phyloP scores from a whole-genome alignment of 2,113 vertebrate genomes.

The Isurus oxyrinchus region DNA sequence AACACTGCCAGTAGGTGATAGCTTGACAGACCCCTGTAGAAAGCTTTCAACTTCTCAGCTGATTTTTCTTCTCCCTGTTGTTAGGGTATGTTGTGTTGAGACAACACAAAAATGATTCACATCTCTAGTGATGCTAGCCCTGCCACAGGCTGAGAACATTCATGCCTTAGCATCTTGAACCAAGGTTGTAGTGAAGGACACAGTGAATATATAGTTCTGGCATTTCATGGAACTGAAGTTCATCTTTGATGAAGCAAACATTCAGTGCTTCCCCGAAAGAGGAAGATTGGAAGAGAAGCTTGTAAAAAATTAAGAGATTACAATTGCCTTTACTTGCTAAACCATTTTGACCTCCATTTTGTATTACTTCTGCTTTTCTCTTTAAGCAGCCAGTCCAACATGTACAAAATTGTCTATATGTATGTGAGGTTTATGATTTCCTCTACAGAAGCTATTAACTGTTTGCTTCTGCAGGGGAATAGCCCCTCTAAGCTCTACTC shows the following conservation, averaged over 20 bases:
- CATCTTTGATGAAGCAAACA: not conserved
- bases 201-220: not conserved
- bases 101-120: not conserved
- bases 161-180: not conserved
- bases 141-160: not conserved
- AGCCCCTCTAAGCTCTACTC: constrained; percentile 50
- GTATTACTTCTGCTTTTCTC: too few relatives aligned
- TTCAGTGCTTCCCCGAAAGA: not conserved
- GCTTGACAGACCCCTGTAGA: not conserved
- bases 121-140: not conserved
- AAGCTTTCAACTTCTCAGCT: not conserved
- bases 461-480: constrained; percentile 51
- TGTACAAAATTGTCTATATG: not conserved
- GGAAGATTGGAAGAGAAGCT: not conserved
- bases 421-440: constrained; percentile 11
- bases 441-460: constrained; percentile 61
- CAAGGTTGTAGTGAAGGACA: not conserved
- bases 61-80: not conserved
- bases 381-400: not conserved
- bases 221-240: not conserved
- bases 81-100: not conserved
- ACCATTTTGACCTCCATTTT: not conserved
- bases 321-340: not conserved
- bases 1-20: not conserved
- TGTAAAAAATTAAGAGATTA: not conserved